Evolutionary conservation across 2,888 invertebrate genomes (phyloP).

Genomic region (Cephus pulcher): DNA sequence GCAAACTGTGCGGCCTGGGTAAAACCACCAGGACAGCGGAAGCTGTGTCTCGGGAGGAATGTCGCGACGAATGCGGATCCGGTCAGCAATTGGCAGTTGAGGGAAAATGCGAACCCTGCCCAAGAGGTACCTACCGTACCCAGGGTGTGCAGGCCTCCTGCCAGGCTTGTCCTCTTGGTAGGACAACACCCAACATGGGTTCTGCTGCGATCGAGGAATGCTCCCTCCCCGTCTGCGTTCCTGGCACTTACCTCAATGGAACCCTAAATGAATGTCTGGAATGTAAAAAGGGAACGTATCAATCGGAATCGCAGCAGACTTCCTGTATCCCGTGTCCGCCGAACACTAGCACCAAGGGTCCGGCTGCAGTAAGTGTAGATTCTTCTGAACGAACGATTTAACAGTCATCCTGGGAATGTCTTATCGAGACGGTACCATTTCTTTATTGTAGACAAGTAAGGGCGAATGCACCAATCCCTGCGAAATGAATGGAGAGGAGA

Average conservation of each 20-base stretch:
- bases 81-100: conserved; percentile 88
- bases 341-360: conserved; percentile 88
- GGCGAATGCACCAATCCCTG: conserved; percentile 92
- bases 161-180: conserved; percentile 86
- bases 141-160: conserved; percentile 92
- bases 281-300: conserved; percentile 92
- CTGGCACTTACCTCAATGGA: conserved; percentile 86
- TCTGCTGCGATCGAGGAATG: conserved; percentile 90
- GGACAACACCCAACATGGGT: conserved; percentile 89
- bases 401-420: no score
- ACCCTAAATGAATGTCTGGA: conserved; percentile 87
- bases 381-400: neutral
- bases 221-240: conserved; percentile 85
- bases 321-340: conserved; percentile 88
- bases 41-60: conserved; percentile 88
- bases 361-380: conserved; percentile 78
- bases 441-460: conserved; percentile 74
- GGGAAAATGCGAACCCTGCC: conserved; percentile 93
- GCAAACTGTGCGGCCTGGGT: conserved; percentile 88
- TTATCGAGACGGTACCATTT: neutral
- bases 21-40: conserved; percentile 93
- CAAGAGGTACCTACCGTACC: conserved; percentile 86
- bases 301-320: conserved; percentile 89
- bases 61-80: conserved; percentile 89
- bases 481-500: conserved; percentile 83